Percentiles rank a stretch among this genome's conserved stretches.
phyloP scores from a whole-genome alignment of 2,888 invertebrate genomes.

The Eugnorisma glareosa region DNA sequence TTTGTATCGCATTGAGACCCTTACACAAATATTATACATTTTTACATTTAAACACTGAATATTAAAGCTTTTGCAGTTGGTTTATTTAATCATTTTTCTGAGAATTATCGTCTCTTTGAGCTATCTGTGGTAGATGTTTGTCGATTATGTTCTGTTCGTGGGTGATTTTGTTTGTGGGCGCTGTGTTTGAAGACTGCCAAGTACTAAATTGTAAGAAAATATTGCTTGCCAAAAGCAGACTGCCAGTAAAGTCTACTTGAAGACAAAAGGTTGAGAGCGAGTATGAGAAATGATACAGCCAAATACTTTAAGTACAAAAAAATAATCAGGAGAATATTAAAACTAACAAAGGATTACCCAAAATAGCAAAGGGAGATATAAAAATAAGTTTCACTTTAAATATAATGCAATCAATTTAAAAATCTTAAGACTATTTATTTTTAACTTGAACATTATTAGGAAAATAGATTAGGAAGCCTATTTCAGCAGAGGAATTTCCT shows the following conservation, averaged over 20 bases:
- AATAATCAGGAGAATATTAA: not conserved
- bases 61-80: slow-evolving; percentile 69
- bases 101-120: slow-evolving; percentile 38
- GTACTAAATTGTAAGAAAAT: not conserved
- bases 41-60: slow-evolving; percentile 61
- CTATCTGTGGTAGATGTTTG: slow-evolving; percentile 29
- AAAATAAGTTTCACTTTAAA: not conserved
- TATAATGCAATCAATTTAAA: not conserved
- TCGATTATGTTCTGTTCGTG: slow-evolving; percentile 19
- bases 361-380: not conserved
- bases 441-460: not conserved
- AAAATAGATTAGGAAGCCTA: not conserved
- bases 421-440: not conserved
- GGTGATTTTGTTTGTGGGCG: not conserved
- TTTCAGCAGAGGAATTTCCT: not conserved
- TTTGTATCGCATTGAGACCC: slow-evolving; percentile 32
- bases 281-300: not conserved
- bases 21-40: slow-evolving; percentile 54
- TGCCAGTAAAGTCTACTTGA: not conserved
- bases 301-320: not conserved
- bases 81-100: slow-evolving; percentile 55
- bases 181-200: slow-evolving; percentile 18
- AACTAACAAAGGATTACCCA: not conserved
- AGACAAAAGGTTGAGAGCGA: not conserved
- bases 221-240: not conserved